Base-by-base conservation (phyloP, 2,888 invertebrate species). In the Zygothrica quintamaculata region DNA sequence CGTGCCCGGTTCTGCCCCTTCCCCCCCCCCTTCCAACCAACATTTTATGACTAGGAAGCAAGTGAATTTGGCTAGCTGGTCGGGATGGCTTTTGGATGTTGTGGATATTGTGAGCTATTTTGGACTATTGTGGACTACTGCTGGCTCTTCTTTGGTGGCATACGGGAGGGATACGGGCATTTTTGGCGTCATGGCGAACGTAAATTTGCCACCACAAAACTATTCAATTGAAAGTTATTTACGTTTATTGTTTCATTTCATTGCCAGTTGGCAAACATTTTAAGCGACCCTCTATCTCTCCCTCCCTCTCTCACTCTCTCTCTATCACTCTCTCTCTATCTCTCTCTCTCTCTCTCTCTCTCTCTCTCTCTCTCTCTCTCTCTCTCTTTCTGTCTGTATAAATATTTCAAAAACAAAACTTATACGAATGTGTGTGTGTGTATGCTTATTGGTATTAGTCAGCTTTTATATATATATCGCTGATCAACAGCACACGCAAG, bases 141-240 rank as follows among this genome's bases (percentile, higher is more conserved):
- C n/a, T n/a, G n/a, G n/a, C n/a, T n/a, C n/a, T n/a, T n/a, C n/a
- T n/a, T n/a, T n/a, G n/a, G n/a, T n/a, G n/a, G n/a, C n/a, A n/a
- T n/a, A n/a, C n/a, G n/a, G n/a, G n/a, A n/a, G n/a, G n/a, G n/a
- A n/a, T n/a, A n/a, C n/a, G n/a, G n/a, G n/a, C n/a, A n/a, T 59
- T 46, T 67, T 70, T 64, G 71, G 64, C 78, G 77, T 62, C 62
- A 50, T 62, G 72, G 65, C 67, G 46, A 60, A 68, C 78, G 87
- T 81, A 78, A 75, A 84, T 81, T 86, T 78, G 68, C 74, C 78
- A 74, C 78, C 81, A 74, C 88, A 78, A 76, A 85, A 85, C 88
- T 86, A 86, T 86, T 86, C 87, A 86, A 86, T 86, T 86, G 87
- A 75, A 84, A 88, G 78, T 80, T 81, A 84, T 88, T 88, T 86